A percentile compares a stretch with the other conserved stretches of the same genome.
These are phyloP conservation scores for Microlaimidae sp. DNA, from an alignment of 2,888 invertebrate species.

Conservation along the genomic window DNA sequence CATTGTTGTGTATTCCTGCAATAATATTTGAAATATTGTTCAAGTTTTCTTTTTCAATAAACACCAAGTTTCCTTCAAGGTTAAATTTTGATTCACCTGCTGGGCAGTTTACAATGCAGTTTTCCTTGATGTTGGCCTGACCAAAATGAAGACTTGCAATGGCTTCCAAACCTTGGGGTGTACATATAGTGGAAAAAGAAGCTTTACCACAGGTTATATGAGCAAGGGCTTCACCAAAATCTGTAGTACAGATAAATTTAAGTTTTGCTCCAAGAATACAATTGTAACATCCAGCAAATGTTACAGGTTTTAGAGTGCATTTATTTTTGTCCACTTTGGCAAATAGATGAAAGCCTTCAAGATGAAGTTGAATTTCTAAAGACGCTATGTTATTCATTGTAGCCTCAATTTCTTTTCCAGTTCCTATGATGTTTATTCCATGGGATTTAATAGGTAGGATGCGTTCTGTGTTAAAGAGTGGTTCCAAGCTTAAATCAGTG, in stretches of 20 bases:
- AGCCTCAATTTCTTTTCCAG: background rate
- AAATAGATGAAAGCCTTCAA: background rate
- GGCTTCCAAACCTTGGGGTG: background rate
- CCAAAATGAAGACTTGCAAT: background rate
- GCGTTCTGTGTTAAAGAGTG: background rate
- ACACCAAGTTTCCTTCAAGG: too few species aligned
- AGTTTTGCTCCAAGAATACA: background rate
- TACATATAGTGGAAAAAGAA: background rate
- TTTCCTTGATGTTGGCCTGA: background rate
- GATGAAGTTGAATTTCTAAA: background rate
- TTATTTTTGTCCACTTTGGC: background rate
- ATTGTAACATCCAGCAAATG: background rate
- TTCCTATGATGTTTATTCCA: background rate
- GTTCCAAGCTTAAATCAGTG: too few species aligned
- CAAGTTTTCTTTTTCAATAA: background rate
- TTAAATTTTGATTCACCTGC: background rate
- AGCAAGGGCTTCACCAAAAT: too few species aligned
- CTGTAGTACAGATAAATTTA: background rate
- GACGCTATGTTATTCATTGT: background rate
- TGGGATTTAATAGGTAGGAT: background rate
- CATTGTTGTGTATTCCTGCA: background rate
- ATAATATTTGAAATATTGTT: background rate
- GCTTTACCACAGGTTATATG: constrained; percentile 5
- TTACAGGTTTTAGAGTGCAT: background rate
- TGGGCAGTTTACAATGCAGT: background rate